Conservation (phyloP, 2,113 vertebrate genomes). For the Peucedramus taeniatus region DNA sequence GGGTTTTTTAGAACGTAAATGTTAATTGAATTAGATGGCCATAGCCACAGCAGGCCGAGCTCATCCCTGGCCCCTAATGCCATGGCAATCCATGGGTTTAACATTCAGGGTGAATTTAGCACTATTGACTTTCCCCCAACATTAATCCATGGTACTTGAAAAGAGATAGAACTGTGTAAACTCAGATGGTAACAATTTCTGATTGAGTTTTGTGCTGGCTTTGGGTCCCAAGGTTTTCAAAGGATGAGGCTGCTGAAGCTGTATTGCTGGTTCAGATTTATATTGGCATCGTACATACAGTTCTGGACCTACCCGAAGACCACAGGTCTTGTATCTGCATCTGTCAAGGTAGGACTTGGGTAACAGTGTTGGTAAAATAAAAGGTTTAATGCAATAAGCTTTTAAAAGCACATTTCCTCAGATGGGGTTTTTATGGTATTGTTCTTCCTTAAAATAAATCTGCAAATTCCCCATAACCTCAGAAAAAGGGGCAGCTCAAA, state of each 20-base stretch:
- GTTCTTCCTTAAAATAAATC: neutral
- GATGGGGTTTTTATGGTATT: neutral
- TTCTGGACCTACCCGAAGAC: constrained; percentile 40
- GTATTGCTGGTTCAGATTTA: neutral
- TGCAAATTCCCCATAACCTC: neutral
- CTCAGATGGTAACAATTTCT: neutral
- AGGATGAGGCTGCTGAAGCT: neutral
- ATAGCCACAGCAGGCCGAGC: neutral
- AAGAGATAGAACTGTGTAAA: neutral
- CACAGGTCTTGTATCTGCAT: constrained; percentile 9
- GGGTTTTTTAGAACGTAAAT: constrained; percentile 5
- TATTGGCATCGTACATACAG: neutral
- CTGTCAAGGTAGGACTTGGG: constrained; percentile 11
- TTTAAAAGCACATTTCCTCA: neutral
- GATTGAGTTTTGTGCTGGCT: neutral
- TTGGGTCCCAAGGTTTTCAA: neutral
- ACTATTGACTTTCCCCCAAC: neutral
- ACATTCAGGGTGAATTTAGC: neutral
- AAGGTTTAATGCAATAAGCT: constrained; percentile 40
- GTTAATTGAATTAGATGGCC: constrained; percentile 53
- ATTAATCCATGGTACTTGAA: neutral
- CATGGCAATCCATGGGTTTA: neutral
- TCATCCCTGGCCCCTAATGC: neutral
- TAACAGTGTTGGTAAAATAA: constrained; percentile 52
- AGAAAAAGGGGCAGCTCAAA: neutral